Percentiles rank a stretch among this genome's conserved stretches.
Evolutionary conservation across 1,140 invertebrate genomes (phyloP).

Genomic region (Cepaea nemoralis): DNA sequence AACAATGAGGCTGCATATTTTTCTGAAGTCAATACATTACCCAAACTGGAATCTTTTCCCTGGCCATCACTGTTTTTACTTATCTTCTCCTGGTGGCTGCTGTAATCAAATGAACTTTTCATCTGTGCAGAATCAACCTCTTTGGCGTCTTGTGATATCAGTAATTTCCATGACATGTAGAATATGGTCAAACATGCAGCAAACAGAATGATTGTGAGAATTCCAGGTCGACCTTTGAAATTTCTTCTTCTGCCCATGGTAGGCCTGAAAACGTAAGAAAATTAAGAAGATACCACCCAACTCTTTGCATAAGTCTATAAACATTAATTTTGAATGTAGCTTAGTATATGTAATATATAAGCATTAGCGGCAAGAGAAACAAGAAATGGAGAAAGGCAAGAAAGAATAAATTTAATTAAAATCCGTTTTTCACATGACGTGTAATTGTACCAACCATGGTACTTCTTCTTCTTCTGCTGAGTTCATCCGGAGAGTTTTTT

Average conservation of each 20-base stretch:
- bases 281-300: no score
- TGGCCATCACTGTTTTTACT: background rate
- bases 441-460: no score
- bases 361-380: no score
- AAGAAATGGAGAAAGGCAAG: no score
- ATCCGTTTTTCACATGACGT: no score
- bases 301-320: no score
- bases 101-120: background rate
- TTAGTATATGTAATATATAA: no score
- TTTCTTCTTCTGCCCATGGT: constrained; percentile 26
- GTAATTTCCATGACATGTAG: constrained; percentile 21
- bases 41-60: background rate
- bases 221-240: constrained; percentile 1
- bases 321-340: no score
- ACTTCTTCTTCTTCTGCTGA: no score
- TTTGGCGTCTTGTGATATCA: constrained; percentile 16
- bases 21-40: background rate
- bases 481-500: no score
- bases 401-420: no score
- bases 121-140: background rate
- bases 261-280: background rate
- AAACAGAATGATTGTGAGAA: constrained; percentile 15
- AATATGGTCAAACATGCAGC: constrained; percentile 6
- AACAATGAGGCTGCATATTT: background rate
- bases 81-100: background rate